Evolutionary conservation across 2,113 vertebrate genomes (phyloP), one percentile per base, ranked within the genome.

Genomic region (Limanda limanda): DNA sequence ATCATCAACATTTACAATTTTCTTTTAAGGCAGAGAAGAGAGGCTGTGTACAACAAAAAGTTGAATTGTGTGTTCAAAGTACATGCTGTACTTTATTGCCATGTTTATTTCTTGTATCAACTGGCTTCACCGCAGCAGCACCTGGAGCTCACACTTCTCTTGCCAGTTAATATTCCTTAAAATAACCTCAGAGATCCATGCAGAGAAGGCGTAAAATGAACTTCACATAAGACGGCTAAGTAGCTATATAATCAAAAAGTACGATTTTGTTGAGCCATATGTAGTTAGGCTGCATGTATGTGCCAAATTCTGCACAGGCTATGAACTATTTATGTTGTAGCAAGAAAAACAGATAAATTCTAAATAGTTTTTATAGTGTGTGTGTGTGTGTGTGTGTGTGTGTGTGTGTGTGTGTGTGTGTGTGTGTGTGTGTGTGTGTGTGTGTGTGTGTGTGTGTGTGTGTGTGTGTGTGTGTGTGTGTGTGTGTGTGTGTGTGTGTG

Each of bases 151-250:
- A 62, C 61, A 66, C 61, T 24, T 57, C 55, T 65, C 55, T 65
- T 83, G 82, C 87, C 86, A 89, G 82, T 42, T 78, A 78, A 81
- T 79, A 79, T 66, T 68, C 20, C 82, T 79, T 17, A 62, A 85
- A 91, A 89, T 91, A 91, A 83, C 72, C 48, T 54, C 60, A 15
- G 52, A 65, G 55, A 86, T 84, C 81, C 79, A 75, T 58, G 83
- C 76, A 84, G 79, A 80, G 70, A 81, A 57, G 70, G 76, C 81
- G 47, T 78, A 72, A 86, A 84, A 89, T 82, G 66, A 61, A 81
- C 83, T 76, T 62, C 27, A 64, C 45, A 80, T 73, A 63, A 74
- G 78, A 57, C 42, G 64, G 80, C 74, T 77, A 75, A 84, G 80
- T 47, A 70, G 75, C 60, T 74, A 81, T 64, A 52, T 77, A 54